Percentiles rank a stretch among this genome's conserved stretches.
phyloP scores from a whole-genome alignment of 2,113 vertebrate genomes.

The Sorex araneus region DNA sequence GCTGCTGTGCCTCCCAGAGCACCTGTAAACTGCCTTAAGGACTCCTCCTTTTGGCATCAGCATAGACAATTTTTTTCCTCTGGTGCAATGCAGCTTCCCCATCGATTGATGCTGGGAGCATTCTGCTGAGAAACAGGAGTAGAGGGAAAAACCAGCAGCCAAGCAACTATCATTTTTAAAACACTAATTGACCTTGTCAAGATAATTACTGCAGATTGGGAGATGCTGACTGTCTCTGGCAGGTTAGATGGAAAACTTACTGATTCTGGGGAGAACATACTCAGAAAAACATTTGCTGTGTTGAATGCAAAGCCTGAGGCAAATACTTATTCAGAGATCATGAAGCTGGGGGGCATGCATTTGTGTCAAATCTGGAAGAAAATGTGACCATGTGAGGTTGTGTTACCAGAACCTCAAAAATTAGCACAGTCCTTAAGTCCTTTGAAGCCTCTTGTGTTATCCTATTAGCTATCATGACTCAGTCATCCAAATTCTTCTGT shows the following conservation, averaged over 20 bases:
- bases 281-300: constrained; percentile 76
- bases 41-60: constrained; percentile 82
- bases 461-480: constrained; percentile 38
- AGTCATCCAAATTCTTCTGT: constrained; percentile 26
- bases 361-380: constrained; percentile 68
- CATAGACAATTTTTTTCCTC: constrained; percentile 76
- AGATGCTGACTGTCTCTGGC: constrained; percentile 81
- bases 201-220: constrained; percentile 88
- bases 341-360: not conserved
- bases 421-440: constrained; percentile 11
- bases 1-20: constrained; percentile 69
- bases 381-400: constrained; percentile 27
- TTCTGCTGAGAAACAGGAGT: constrained; percentile 86
- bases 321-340: constrained; percentile 70
- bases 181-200: constrained; percentile 90
- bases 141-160: constrained; percentile 83
- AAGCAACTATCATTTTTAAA: constrained; percentile 83
- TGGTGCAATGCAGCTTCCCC: constrained; percentile 87
- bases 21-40: constrained; percentile 71
- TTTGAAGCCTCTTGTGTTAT: not conserved
- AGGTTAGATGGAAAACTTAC: constrained; percentile 82
- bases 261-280: constrained; percentile 70
- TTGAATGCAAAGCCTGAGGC: constrained; percentile 75
- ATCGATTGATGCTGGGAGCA: constrained; percentile 81
- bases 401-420: constrained; percentile 63